A percentile compares a stretch with the other conserved stretches of the same genome.
Conservation (phyloP, 1,140 invertebrate species). For the Tetramorium parvispinum region DNA sequence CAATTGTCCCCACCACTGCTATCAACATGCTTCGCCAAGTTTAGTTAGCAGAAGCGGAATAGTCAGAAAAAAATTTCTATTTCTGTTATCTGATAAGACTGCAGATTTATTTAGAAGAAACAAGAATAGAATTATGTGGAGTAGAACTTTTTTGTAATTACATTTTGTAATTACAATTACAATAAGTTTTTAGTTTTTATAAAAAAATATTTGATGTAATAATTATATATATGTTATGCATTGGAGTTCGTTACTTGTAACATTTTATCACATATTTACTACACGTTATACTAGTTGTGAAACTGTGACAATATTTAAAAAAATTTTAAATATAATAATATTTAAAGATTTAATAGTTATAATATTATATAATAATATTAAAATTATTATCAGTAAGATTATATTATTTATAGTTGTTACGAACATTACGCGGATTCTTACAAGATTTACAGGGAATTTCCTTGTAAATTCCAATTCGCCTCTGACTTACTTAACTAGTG, state of each 20-base stretch:
- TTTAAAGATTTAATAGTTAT: too few relatives aligned
- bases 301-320: not conserved
- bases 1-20: conserved; percentile 68
- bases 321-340: not conserved
- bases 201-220: not conserved
- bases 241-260: not conserved
- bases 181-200: not conserved
- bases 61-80: not conserved
- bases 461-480: not conserved
- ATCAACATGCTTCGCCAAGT: not conserved
- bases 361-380: too few relatives aligned
- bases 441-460: not conserved
- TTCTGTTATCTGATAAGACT: not conserved
- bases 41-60: conserved; percentile 36
- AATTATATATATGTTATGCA: not conserved
- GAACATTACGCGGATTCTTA: not conserved
- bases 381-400: not conserved
- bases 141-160: not conserved
- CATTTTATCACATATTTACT: not conserved
- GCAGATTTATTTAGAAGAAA: not conserved
- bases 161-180: too few relatives aligned
- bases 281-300: not conserved
- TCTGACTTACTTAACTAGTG: not conserved
- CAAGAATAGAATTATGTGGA: not conserved
- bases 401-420: too few relatives aligned